Evolutionary conservation across 1,140 invertebrate genomes (phyloP).

Genomic region (Theocolax elegans): DNA sequence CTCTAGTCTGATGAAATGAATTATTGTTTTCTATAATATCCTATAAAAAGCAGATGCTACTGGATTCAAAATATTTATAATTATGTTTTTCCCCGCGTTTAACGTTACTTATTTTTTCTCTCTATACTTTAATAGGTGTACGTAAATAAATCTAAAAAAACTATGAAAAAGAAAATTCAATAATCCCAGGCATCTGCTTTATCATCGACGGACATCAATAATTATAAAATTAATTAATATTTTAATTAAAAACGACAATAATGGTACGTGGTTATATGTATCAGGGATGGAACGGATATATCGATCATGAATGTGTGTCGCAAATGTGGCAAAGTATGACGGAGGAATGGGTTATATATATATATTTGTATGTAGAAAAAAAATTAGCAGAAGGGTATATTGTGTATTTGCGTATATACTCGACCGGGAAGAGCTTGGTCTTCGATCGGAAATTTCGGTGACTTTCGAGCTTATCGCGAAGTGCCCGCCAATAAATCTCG

Average conservation of each 20-base stretch:
- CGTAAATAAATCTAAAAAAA: not conserved
- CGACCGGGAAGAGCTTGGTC: conserved; percentile 8
- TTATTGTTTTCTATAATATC: not conserved
- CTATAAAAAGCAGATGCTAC: conserved; percentile 15
- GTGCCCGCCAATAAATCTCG: conserved; percentile 2
- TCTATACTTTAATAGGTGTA: too few species aligned
- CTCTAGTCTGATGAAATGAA: conserved; percentile 15
- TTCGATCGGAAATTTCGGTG: conserved; percentile 18
- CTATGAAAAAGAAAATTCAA: not conserved
- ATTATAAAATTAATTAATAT: conserved; percentile 18
- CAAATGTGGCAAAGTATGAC: not conserved
- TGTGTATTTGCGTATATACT: not conserved
- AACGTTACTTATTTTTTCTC: too few species aligned
- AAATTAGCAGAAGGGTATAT: not conserved
- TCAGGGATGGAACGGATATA: not conserved
- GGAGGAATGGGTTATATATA: not conserved
- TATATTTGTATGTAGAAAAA: not conserved
- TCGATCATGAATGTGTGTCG: not conserved
- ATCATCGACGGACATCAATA: not conserved
- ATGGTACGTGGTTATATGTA: conserved; percentile 4
- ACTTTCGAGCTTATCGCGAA: not conserved
- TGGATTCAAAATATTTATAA: not conserved
- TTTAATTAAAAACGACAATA: conserved; percentile 19
- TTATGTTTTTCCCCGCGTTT: too few species aligned
- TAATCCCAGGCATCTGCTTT: conserved; percentile 19